Evolutionary conservation across 1,140 invertebrate genomes (phyloP).

Genomic region (Microvelia longipes): DNA sequence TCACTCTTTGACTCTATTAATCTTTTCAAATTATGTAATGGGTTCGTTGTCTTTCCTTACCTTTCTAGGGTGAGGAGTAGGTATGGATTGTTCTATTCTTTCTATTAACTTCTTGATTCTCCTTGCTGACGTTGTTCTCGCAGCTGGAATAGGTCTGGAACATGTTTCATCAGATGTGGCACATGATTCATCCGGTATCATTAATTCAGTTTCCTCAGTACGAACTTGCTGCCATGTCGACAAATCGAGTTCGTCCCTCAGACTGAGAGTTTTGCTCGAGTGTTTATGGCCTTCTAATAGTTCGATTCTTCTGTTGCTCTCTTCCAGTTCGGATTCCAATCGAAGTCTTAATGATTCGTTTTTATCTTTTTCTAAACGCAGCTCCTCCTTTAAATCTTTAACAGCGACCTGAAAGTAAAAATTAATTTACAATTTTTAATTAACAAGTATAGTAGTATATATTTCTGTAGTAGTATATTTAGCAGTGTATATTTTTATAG

Average conservation of each 20-base stretch:
- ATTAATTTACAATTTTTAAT: too few species aligned
- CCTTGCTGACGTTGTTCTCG: not conserved
- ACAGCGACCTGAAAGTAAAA: constrained; percentile 10
- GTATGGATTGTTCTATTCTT: not conserved
- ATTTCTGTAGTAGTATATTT: too few species aligned
- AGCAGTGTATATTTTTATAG: too few species aligned
- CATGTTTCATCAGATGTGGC: not conserved
- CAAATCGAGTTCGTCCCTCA: constrained; percentile 12
- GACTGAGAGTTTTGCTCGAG: constrained; percentile 3
- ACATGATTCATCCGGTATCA: too few species aligned
- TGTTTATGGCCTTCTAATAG: not conserved
- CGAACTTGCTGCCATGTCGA: not conserved
- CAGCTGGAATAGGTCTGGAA: not conserved
- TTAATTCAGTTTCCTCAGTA: too few species aligned
- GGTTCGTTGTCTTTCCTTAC: too few species aligned
- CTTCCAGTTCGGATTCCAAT: constrained; percentile 9
- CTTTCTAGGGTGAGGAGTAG: not conserved
- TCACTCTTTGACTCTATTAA: too few species aligned
- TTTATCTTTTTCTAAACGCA: constrained; percentile 4
- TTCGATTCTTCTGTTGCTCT: constrained; percentile 10
- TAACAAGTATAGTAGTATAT: not conserved
- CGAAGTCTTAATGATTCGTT: constrained; percentile 8
- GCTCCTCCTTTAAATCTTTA: constrained; percentile 8
- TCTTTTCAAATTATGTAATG: too few species aligned
- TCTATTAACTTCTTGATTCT: not conserved